Evolutionary conservation across 2,888 invertebrate species (phyloP), one percentile per base, ranked within the genome.

Genomic region (Incurvaria masculella): DNA sequence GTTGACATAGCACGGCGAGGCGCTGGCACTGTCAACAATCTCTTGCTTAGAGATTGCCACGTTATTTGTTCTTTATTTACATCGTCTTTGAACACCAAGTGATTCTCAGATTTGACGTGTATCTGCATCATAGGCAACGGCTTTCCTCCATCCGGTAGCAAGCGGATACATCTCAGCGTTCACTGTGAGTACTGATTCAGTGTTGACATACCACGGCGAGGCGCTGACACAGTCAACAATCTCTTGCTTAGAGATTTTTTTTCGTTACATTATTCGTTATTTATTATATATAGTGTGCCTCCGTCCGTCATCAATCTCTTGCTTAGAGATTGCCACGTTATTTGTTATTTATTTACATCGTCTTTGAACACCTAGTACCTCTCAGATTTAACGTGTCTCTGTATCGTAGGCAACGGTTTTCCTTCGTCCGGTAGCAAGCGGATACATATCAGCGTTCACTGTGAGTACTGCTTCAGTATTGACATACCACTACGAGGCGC

Each of bases 241-340:
- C 66, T n/a, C n/a, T n/a, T n/a, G n/a, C n/a, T n/a, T n/a, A n/a
- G n/a, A n/a, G n/a, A n/a, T n/a, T n/a, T n/a, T n/a, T n/a, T n/a
- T n/a, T n/a, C n/a, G 93, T 93, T 94, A 46, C 88, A 90, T 53
- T 94, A 94, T 79, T 82, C 93, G 62, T 94, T 94, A 80, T 92
- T 94, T 61, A 94, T 94, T 50, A 85, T 89, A 60, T 94, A 94
- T 67, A 89, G 90, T 42, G 87, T 94, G 49, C 94, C 93, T 45
- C 94, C 94, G 48, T 87, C 91, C 51, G 91, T 94, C 68, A n/a
- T n/a, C n/a, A n/a, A n/a, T n/a, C n/a, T 88, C 90, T 49, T 84
- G 94, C 52, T 87, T 88, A 42, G 93, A 94, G 67, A 94, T 94
- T 92, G 93, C 94, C 16, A 88, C 90, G 52, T 94, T 45, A 14